Base-by-base conservation (phyloP, 2,113 vertebrate genomes). In the Rafetus swinhoei region DNA sequence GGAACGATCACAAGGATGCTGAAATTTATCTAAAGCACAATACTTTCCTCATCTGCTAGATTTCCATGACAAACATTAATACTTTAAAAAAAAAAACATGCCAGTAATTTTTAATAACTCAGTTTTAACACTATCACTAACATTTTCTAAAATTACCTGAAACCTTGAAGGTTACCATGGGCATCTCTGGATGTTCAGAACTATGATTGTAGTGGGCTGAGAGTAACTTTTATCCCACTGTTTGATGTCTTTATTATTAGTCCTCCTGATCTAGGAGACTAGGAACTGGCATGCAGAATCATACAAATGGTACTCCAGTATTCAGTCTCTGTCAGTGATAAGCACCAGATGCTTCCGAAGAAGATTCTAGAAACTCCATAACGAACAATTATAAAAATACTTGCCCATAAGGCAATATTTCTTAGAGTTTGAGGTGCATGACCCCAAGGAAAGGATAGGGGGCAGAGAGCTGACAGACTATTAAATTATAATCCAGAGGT, bases 1-100 rank as follows among this genome's bases (percentile, higher is more conserved):
- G 59, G 27, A 93, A 96, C 87, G 89, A 92, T 82, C 89, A 92
- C 77, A 90, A 87, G 89, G 72, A 45, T 56, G 22, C 76, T 89
- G 50, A 25, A 19, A 57, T 82, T 91, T 92, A 92, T 86, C 86
- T 72, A 95, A 94, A 90, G 57, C 50, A 56, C 56, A 57, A 56
- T 86, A 79, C 57, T 8, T 69, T 84, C 91, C 80, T 74, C 54
- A 90, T 85, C 4, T 85, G 54, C 84, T 83, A 90, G 91, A 90
- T 92, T 94, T 94, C 96, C 81, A 39, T 52, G 50, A 19, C 56
- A 53, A 84, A 72, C 1, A 10, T 11, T 83, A 16, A 72, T 86
- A 39, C 57, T 57, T 5, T 11, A 9, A 9, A 53, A 53, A 55
- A 84, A 90, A 74, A 55, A 55, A 9, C 15, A 80, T 15, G 59